Evolutionary conservation across 2,888 invertebrate genomes (phyloP).

Genomic region (Andrena marginata): DNA sequence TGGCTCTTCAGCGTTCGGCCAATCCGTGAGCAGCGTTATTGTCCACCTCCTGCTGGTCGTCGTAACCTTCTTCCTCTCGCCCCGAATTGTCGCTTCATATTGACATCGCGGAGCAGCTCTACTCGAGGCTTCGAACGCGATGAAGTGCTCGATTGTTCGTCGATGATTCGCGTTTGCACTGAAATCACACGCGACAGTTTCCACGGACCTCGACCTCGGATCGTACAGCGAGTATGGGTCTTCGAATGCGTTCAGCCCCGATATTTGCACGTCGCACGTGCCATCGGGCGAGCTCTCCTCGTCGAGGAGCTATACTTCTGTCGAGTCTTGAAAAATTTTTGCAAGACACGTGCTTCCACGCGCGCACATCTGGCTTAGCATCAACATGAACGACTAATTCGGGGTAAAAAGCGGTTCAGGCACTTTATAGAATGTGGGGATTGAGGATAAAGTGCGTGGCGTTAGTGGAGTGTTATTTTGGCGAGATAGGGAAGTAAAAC

Average conservation of each 20-base stretch:
- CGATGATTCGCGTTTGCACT: constrained; percentile 46
- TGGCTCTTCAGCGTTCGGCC: constrained; percentile 57
- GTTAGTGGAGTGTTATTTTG: constrained; percentile 12
- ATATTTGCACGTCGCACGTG: constrained; percentile 57
- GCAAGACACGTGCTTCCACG: constrained; percentile 2
- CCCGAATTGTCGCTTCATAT: constrained; percentile 6
- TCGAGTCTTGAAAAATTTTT: background rate
- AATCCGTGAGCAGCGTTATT: constrained; percentile 44
- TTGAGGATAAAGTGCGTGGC: background rate
- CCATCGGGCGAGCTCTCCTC: constrained; percentile 52
- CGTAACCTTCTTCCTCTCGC: constrained; percentile 5
- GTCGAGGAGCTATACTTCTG: constrained; percentile 55
- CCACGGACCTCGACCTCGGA: constrained; percentile 8
- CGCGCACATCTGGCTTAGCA: constrained; percentile 37
- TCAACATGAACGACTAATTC: constrained; percentile 48
- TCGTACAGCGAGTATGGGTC: constrained; percentile 25
- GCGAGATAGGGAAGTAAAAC: background rate
- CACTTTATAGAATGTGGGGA: background rate
- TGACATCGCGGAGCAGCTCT: constrained; percentile 33
- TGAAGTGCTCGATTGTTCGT: constrained; percentile 39
- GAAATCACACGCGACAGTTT: constrained; percentile 47
- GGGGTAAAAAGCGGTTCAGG: constrained; percentile 31
- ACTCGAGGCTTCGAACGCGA: constrained; percentile 39
- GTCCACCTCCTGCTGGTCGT: constrained; percentile 33
- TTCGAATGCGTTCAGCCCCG: constrained; percentile 32